Evolutionary conservation across 92 coral and sea anemone genomes (phyloP), one percentile per base, ranked within the genome.

Genomic region (Palythoa caribaeorum): DNA sequence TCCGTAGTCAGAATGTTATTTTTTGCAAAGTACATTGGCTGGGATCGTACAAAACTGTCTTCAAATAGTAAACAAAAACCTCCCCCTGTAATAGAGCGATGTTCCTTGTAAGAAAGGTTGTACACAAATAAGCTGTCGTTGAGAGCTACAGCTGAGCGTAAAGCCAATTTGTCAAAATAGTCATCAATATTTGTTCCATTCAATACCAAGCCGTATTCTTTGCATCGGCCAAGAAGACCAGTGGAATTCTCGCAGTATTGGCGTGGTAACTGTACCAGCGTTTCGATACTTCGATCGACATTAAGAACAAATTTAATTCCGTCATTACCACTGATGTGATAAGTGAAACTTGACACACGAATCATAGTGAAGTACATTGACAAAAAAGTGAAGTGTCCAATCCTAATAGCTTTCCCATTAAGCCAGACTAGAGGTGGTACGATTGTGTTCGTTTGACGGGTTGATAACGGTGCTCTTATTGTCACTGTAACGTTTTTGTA

Each of bases 181-280:
- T 47, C 51, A 38, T n/a, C 78, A n/a, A 84, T 28, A 55, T 85
- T 71, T 39, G 89, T 77, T 47, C 19, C 38, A 50, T 74, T 77
- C 13, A 50, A 71, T 44, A 17, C 66, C n/a, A 84, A 10, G 44
- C 65, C 73, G 17, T 90, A 57, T 71, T 84, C 54, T 12, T 66
- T 71, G 75, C 93, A 90, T 16, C 91, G 71, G 53, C 93, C 93
- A 20, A 90, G 88, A 76, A 93, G 83, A 52, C 93, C 93, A 28
- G 91, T 87, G 1, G 91, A 69, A 51, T 87, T 84, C 38, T 63
- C n/a, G 66, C 94, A 92, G 78, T 80, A 69, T 21, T 16, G 53
- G 37, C 73, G 77, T 37, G 94, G 94, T 38, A 90, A 54, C 19
- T 76, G 91, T 44, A 87, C 72, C 17, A 79, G 83, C 38, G 87